phyloP scores from a whole-genome alignment of 2,888 invertebrate genomes.

The Sturmia bella region DNA sequence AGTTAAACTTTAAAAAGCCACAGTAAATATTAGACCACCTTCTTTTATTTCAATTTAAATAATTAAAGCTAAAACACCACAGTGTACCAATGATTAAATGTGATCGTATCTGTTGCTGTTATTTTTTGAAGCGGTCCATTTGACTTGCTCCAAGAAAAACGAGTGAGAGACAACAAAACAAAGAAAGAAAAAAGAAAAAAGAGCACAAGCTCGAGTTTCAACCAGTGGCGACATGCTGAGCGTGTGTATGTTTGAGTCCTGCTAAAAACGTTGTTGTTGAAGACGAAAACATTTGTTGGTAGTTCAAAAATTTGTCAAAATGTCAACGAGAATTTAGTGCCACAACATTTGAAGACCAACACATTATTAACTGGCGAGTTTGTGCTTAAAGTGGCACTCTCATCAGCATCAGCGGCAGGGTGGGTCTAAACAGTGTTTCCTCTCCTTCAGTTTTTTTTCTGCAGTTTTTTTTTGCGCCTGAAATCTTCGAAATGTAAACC shows the following conservation, averaged over 20 bases:
- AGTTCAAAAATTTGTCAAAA: slow-evolving; percentile 79
- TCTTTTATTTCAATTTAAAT: slow-evolving; percentile 63
- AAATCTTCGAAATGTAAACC: slow-evolving; percentile 17
- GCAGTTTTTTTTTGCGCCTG: neutral
- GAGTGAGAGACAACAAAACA: slow-evolving; percentile 72
- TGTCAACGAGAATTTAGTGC: slow-evolving; percentile 77
- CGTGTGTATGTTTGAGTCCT: slow-evolving; percentile 32
- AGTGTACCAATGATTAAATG: slow-evolving; percentile 26
- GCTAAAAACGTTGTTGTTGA: neutral
- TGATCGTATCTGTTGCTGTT: slow-evolving; percentile 41
- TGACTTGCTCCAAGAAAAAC: slow-evolving; percentile 27
- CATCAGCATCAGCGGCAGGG: slow-evolving; percentile 43
- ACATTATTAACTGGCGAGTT: slow-evolving; percentile 53
- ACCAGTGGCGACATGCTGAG: slow-evolving; percentile 70
- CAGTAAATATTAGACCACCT: slow-evolving; percentile 58
- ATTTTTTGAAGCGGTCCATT: slow-evolving; percentile 47
- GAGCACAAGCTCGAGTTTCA: slow-evolving; percentile 69
- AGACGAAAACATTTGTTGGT: slow-evolving; percentile 73
- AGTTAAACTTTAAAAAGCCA: slow-evolving; percentile 3
- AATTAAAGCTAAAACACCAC: slow-evolving; percentile 53
- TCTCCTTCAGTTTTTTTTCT: neutral
- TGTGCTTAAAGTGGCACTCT: slow-evolving; percentile 9
- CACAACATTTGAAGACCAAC: slow-evolving; percentile 55
- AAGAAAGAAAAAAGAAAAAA: slow-evolving; percentile 70
- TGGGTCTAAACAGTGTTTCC: slow-evolving; percentile 10